Evolutionary conservation across 1,140 invertebrate genomes (phyloP).

Genomic region (Brachionus rubens): DNA sequence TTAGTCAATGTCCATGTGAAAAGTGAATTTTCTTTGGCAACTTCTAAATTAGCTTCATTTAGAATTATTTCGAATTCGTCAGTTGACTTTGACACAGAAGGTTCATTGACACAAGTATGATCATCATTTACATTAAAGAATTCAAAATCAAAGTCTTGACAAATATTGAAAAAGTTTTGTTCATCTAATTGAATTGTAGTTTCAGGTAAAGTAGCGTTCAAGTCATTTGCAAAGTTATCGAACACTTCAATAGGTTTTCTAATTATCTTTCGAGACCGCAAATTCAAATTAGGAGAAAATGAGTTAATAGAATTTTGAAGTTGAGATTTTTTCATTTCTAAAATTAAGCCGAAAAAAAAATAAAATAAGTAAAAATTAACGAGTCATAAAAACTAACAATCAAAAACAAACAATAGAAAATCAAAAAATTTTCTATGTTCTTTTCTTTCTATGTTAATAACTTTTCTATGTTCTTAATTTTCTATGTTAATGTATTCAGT

Average conservation of each 20-base stretch:
- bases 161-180: neutral
- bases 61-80: constrained; percentile 11
- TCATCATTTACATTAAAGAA: neutral
- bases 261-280: neutral
- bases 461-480: no score
- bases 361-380: no score
- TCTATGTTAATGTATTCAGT: no score
- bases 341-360: no score
- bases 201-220: neutral
- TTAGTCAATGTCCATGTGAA: neutral
- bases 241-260: neutral
- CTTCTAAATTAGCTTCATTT: neutral
- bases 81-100: neutral
- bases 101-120: neutral
- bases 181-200: neutral
- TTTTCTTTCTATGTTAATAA: no score
- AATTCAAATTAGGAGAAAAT: neutral
- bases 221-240: neutral
- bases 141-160: neutral
- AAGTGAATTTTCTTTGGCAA: neutral
- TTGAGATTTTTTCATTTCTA: neutral
- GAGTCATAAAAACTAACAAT: no score
- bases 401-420: no score
- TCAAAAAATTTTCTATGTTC: no score
- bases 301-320: neutral